A percentile compares a stretch with the other conserved stretches of the same genome.
These are phyloP conservation scores for Phrynosoma blainvillii DNA, from an alignment of 2,113 vertebrate species.

Conservation along the genomic window DNA sequence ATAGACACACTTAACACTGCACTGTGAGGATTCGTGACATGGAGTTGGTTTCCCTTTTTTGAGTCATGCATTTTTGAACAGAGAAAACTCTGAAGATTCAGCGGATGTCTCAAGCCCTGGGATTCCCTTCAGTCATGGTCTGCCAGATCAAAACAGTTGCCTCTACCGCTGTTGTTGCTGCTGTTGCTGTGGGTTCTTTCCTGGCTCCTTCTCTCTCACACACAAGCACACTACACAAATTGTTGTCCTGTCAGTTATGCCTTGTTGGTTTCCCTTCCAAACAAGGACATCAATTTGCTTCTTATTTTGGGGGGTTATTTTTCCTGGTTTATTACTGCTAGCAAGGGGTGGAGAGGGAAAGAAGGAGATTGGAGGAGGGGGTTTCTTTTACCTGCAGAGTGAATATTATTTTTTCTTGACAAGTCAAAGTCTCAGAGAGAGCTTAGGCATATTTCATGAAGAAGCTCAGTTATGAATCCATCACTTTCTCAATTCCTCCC, in stretches of 20 bases:
- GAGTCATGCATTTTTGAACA: neutral
- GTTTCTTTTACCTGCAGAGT: neutral
- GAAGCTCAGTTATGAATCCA: neutral
- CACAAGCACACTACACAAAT: neutral
- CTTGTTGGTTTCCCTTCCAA: constrained; percentile 14
- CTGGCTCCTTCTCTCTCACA: neutral
- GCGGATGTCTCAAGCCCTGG: neutral
- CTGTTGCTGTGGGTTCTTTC: neutral
- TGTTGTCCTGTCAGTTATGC: neutral
- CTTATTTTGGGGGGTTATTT: neutral
- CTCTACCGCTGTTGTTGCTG: neutral
- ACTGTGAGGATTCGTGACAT: neutral
- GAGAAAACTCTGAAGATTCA: neutral
- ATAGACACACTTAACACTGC: neutral
- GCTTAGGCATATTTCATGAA: neutral
- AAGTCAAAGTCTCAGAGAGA: neutral
- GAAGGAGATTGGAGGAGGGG: neutral
- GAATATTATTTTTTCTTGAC: neutral
- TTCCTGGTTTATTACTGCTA: neutral
- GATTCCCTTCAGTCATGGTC: neutral
- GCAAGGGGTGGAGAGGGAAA: too few species aligned
- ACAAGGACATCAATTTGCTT: neutral
- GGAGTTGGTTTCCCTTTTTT: neutral
- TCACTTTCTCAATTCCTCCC: neutral
- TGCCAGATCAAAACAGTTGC: neutral